Conservation (phyloP, 1,140 invertebrate genomes). For the Neuroterus valhalla region DNA sequence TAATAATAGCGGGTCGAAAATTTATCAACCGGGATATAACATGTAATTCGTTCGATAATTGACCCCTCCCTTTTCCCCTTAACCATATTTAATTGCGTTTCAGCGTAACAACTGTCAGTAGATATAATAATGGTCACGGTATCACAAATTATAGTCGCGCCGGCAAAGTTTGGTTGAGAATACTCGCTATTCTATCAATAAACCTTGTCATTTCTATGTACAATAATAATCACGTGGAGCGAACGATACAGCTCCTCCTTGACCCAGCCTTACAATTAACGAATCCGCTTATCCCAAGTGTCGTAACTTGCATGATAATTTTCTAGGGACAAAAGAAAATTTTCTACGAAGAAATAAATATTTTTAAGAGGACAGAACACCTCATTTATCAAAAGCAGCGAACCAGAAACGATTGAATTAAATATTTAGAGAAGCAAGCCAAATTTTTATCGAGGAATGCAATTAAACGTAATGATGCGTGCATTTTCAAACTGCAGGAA, state of each 20-base stretch:
- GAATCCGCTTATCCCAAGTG: background rate
- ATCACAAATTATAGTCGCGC: conserved; percentile 28
- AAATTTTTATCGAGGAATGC: too few species aligned
- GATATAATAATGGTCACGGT: conserved; percentile 28
- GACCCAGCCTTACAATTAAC: conserved; percentile 10
- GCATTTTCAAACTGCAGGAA: too few species aligned
- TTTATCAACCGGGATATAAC: conserved; percentile 30
- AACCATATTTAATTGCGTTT: conserved; percentile 31
- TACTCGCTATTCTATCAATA: conserved; percentile 25
- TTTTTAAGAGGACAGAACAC: too few species aligned
- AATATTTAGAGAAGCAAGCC: too few species aligned
- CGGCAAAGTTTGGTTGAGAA: conserved; percentile 12
- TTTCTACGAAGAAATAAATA: background rate
- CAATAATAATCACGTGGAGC: conserved; percentile 26
- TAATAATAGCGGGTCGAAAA: conserved; percentile 25
- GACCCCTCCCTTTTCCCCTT: conserved; percentile 26
- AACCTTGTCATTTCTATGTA: conserved; percentile 23
- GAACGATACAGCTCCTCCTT: conserved; percentile 1
- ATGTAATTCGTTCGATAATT: conserved; percentile 30
- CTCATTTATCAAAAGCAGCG: background rate
- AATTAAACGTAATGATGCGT: too few species aligned
- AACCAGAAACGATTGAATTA: too few species aligned
- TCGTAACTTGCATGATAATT: conserved; percentile 3
- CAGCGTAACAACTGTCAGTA: conserved; percentile 24
- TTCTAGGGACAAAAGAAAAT: background rate